These are phyloP conservation scores for Hypena proboscidalis DNA, from an alignment of 2,888 invertebrate genomes.

Conservation along the genomic window DNA sequence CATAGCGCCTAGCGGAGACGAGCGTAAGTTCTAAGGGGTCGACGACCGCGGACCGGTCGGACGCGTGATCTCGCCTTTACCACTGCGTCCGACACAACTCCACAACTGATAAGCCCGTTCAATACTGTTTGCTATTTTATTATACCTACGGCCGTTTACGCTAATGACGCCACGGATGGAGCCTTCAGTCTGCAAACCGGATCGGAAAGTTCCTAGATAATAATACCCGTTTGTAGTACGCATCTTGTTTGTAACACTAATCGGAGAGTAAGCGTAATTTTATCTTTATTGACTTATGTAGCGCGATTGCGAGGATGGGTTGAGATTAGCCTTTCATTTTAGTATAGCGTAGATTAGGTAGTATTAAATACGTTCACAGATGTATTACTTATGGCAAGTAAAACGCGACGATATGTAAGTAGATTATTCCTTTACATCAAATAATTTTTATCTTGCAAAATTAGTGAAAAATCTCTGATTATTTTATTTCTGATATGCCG, in stretches of 20 bases:
- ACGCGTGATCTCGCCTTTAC: conserved; percentile 60
- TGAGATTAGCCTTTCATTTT: too few relatives aligned
- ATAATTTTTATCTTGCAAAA: too few relatives aligned
- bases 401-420: too few relatives aligned
- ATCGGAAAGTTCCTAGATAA: conserved; percentile 24
- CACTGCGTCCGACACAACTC: conserved; percentile 56
- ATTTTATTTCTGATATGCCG: too few relatives aligned
- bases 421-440: too few relatives aligned
- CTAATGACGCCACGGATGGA: conserved; percentile 25
- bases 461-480: too few relatives aligned
- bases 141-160: conserved; percentile 36
- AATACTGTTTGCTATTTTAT: conserved; percentile 56
- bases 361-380: too few relatives aligned
- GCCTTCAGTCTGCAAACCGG: conserved; percentile 26
- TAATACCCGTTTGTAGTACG: conserved; percentile 13
- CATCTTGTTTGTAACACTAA: conserved; percentile 16
- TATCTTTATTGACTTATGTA: conserved; percentile 6
- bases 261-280: conserved; percentile 8
- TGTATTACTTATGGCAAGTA: too few relatives aligned
- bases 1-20: conserved; percentile 60
- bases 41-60: conserved; percentile 74
- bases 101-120: conserved; percentile 55
- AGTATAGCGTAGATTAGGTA: too few relatives aligned
- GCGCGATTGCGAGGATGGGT: conserved; percentile 4
- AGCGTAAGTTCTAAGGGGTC: conserved; percentile 64